Evolutionary conservation across 2,797 vertebrate genomes (phyloP).

Genomic region (Etheostoma nigrum): DNA sequence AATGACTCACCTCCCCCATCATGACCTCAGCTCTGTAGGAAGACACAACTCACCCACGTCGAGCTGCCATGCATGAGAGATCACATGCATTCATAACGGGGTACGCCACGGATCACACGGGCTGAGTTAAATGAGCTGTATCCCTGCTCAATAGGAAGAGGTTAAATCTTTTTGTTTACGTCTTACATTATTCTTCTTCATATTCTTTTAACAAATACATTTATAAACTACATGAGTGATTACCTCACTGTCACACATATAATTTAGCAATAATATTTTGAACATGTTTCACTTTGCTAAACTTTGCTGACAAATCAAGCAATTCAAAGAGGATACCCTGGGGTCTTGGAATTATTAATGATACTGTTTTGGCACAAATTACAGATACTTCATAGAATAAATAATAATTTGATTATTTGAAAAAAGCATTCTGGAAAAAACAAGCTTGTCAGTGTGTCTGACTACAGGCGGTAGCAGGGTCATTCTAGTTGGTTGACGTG

Average conservation of each 20-base stretch:
- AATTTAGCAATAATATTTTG: not conserved
- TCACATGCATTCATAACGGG: constrained; percentile 33
- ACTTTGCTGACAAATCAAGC: not conserved
- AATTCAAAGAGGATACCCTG: not conserved
- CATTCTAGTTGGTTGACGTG: constrained; percentile 64
- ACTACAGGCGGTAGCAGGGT: constrained; percentile 41
- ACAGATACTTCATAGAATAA: not conserved
- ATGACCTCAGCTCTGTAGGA: constrained; percentile 71
- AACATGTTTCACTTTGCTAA: not conserved
- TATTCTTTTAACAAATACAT: not conserved
- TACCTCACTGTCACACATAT: constrained; percentile 1
- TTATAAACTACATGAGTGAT: not conserved
- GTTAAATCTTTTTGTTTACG: not conserved
- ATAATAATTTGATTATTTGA: not conserved
- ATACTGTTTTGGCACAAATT: not conserved
- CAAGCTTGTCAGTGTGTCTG: constrained; percentile 24
- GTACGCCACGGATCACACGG: not conserved
- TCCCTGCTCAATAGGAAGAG: not conserved
- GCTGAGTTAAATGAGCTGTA: constrained; percentile 20
- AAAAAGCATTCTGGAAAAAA: not conserved
- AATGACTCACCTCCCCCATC: constrained; percentile 77
- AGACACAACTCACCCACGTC: constrained; percentile 60
- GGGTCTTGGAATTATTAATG: not conserved
- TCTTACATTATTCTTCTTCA: not conserved
- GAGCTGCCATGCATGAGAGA: constrained; percentile 46